Base-by-base conservation (phyloP, 1,140 invertebrate species). In the Hycleus phaleratus region DNA sequence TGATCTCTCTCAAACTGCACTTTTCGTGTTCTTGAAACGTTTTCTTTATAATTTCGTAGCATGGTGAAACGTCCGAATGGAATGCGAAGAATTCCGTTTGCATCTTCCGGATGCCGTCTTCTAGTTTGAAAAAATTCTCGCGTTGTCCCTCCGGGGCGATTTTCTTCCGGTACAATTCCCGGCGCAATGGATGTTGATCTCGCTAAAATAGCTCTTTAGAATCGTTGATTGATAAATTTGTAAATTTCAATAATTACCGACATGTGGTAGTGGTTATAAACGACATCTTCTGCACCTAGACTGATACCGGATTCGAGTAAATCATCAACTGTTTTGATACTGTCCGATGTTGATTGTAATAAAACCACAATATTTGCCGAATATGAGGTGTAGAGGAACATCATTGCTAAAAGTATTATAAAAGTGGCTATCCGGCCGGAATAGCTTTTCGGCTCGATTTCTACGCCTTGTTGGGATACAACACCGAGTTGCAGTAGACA, bases 381-480 rank as follows among this genome's bases (percentile, higher is more conserved):
- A 56, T 77, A 78, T 2, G 75, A 70, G 0, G 72, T 69, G 56
- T 77, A 77, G 1, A 77, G 51, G 40, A 67, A 62, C 44, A 63
- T 53, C 6, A 61, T 46, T 8, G 46, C 38, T 38, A 67, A 12
- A 32, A 62, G 58, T 2, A 56, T 42, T 18, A 55, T 46, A n/a
- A 64, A 55, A 39, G 58, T 54, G 6, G 57, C 49, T 0, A 80
- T 69, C 24, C 78, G 71, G 7, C 78, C 79, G 26, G 77, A 56
- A 3, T 70, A 68, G 46, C 76, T 75, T 72, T 74, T 76, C 2
- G 78, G 68, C 61, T 78, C 77, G 9, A 69, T 70, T 46, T 73
- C 65, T 42, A 73, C 76, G 32, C 79, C 80, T 70, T 81, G 80
- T 68, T 81, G 80, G 58, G 77, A 77, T 1, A 77, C 68, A n/a